Base-by-base conservation (phyloP, 1,140 invertebrate genomes). In the Battus philenor region DNA sequence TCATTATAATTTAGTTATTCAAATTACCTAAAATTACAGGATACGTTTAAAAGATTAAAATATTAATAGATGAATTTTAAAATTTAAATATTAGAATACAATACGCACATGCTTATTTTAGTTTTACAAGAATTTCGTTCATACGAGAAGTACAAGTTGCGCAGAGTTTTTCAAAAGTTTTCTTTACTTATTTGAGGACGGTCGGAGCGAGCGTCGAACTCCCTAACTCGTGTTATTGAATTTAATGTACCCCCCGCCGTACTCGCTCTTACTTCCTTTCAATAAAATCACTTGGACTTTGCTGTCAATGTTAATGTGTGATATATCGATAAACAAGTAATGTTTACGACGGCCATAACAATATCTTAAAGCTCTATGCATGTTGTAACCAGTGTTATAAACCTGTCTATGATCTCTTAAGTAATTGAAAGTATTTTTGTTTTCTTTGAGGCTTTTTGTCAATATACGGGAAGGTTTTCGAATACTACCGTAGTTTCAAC, bases 161-260 rank as follows among this genome's bases (percentile, higher is more conserved):
- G 51, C 52, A 47, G 64, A 82, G 69, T 79, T 83, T 84, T 75
- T 70, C 48, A 52, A 77, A 78, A 84, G 59, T 82, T 82, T 85
- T 72, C 74, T 78, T 76, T 72, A 77, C 65, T 84, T 82, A 82
- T 82, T 76, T 79, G 76, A 82, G 76, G 76, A 80, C 80, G 78
- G 73, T 79, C 73, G 75, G 59, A 67, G 72, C 69, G 76, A 79
- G 70, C 78, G 74, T 68, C 72, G 74, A 84, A 80, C 78, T 82
- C 74, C 51, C 67, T 85, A 85, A 85, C 80, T 85, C 73, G 68
- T 70, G 74, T 84, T 84, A 84, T 84, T 82, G 78, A 84, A 82
- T 82, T 82, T 82, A 82, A 80, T 81, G 70, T 81, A 79, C 76
- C 70, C 65, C 60, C 54, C 47, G 54, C 52, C 52, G 59, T 68